Conservation (phyloP, 2,888 invertebrate genomes). For the Xestobium rufovillosum region DNA sequence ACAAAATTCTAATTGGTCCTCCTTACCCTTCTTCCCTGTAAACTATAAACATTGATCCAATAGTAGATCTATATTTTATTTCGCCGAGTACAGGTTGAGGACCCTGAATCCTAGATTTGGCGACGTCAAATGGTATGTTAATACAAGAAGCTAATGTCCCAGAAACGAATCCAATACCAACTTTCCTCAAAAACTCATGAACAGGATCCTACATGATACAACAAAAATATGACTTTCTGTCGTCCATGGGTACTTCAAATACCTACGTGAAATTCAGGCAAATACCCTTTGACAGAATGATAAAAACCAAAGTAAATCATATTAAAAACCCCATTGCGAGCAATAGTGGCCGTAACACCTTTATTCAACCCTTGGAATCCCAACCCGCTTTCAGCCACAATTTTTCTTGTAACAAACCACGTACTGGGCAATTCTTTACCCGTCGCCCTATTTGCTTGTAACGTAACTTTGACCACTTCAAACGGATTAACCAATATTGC, state of each 20-base stretch:
- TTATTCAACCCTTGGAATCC: conserved; percentile 77
- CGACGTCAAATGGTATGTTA: conserved; percentile 95
- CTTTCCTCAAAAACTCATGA: conserved; percentile 65
- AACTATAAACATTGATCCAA: conserved; percentile 63
- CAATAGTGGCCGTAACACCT: conserved; percentile 82
- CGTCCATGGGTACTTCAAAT: too few species aligned
- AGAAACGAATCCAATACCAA: conserved; percentile 77
- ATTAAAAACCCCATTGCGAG: conserved; percentile 86
- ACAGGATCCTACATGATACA: conserved; percentile 54
- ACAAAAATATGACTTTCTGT: too few species aligned
- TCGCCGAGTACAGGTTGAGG: conserved; percentile 68
- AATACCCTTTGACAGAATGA: conserved; percentile 74
- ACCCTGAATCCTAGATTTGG: conserved; percentile 91
- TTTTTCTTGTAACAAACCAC: conserved; percentile 70
- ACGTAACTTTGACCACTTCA: conserved; percentile 90
- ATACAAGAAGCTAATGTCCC: conserved; percentile 79
- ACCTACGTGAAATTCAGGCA: conserved; percentile 58
- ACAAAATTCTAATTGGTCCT: too few species aligned
- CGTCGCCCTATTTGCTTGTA: conserved; percentile 66
- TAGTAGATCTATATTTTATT: conserved; percentile 72
- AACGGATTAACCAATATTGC: conserved; percentile 89
- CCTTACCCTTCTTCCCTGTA: conserved; percentile 84
- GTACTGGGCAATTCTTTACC: conserved; percentile 64
- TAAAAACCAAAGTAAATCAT: conserved; percentile 94
- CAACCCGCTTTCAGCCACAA: conserved; percentile 67